Percentiles rank a stretch among this genome's conserved stretches.
Evolutionary conservation across 2,797 vertebrate species (phyloP).

Genomic region (Argyrosomus regius): DNA sequence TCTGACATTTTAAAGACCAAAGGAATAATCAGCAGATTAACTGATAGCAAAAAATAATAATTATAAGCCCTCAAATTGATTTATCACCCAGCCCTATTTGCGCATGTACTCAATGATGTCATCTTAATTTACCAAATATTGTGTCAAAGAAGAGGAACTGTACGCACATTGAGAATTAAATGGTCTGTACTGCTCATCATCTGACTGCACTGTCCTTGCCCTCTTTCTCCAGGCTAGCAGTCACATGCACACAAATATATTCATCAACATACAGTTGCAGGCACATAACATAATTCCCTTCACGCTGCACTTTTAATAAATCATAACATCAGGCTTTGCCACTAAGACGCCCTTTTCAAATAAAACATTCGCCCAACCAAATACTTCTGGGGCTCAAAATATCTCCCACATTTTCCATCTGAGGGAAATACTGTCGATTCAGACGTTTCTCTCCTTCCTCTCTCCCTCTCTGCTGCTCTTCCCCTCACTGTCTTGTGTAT

Average conservation of each 20-base stretch:
- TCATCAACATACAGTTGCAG: constrained; percentile 49
- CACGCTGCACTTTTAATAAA: constrained; percentile 79
- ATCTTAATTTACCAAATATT: neutral
- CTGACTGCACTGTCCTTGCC: constrained; percentile 54
- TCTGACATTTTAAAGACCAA: neutral
- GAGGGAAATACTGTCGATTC: constrained; percentile 74
- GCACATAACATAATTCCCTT: constrained; percentile 66
- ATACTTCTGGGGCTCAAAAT: constrained; percentile 72
- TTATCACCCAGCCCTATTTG: neutral
- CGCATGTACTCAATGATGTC: neutral
- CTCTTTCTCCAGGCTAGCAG: constrained; percentile 38
- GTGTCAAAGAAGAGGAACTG: neutral
- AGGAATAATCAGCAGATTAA: neutral
- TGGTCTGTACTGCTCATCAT: constrained; percentile 32
- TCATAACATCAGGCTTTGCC: constrained; percentile 72
- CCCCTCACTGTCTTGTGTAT: constrained; percentile 43
- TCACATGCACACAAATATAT: constrained; percentile 51
- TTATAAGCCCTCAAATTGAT: neutral
- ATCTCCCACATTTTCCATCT: constrained; percentile 74
- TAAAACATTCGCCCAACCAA: constrained; percentile 73
- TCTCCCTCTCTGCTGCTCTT: constrained; percentile 28
- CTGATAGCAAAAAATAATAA: neutral
- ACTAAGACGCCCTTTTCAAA: constrained; percentile 73
- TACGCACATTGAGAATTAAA: constrained; percentile 19
- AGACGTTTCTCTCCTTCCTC: constrained; percentile 56